Conservation (phyloP, 2,797 vertebrate species). For the Scarus forsteni region DNA sequence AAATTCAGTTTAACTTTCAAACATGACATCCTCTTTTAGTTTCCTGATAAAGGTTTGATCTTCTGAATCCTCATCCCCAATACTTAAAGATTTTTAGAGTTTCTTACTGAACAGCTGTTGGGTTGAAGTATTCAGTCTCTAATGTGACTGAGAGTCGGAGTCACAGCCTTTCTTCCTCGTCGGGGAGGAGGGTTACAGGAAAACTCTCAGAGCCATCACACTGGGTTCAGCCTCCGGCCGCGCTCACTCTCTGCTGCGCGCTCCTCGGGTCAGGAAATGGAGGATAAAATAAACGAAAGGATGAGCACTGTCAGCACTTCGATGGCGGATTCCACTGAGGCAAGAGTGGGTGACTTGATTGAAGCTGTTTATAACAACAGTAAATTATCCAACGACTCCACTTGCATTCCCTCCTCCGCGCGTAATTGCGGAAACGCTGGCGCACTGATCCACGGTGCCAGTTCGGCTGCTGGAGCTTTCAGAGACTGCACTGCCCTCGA, state of each 20-base stretch:
- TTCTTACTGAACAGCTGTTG: slow-evolving; percentile 4
- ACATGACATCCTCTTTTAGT: slow-evolving; percentile 21
- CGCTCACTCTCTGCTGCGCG: slow-evolving; percentile 29
- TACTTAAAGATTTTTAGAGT: neutral
- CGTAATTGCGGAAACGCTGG: slow-evolving; percentile 71
- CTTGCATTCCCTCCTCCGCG: slow-evolving; percentile 52
- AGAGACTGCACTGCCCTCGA: slow-evolving; percentile 58
- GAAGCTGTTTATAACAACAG: slow-evolving; percentile 54
- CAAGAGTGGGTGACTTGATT: slow-evolving; percentile 44
- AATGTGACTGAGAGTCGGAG: slow-evolving; percentile 30
- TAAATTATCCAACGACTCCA: slow-evolving; percentile 28
- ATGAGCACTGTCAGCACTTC: slow-evolving; percentile 58
- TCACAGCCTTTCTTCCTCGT: slow-evolving; percentile 47
- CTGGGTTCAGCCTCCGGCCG: slow-evolving; percentile 34
- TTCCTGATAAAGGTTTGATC: no score
- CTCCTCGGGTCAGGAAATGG: slow-evolving; percentile 39
- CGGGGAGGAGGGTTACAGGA: slow-evolving; percentile 66
- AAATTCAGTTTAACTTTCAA: slow-evolving; percentile 7
- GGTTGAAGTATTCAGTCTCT: neutral
- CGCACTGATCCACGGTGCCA: slow-evolving; percentile 45
- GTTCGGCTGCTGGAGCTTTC: slow-evolving; percentile 38
- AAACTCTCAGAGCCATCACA: slow-evolving; percentile 31
- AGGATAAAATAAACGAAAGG: slow-evolving; percentile 50
- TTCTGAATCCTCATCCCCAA: neutral
- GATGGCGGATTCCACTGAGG: slow-evolving; percentile 55